These are phyloP conservation scores for Ochotona princeps DNA, from an alignment of 2,113 vertebrate genomes.

Conservation along the genomic window DNA sequence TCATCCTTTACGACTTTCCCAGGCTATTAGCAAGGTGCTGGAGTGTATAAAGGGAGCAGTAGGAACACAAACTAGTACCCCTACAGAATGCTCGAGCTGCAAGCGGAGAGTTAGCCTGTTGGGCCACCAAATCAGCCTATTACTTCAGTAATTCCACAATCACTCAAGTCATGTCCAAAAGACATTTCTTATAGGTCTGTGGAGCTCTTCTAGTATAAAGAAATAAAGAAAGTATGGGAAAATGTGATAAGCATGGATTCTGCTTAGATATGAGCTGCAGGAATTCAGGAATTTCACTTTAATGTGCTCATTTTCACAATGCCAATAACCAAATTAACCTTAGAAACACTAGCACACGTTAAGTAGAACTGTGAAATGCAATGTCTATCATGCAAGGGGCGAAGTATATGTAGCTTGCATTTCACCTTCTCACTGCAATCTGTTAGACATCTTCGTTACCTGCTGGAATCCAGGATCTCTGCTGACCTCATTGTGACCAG, in stretches of 20 bases:
- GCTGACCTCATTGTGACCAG: neutral
- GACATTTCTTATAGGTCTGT: neutral
- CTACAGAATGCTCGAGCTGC: too few species aligned
- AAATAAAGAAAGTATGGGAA: neutral
- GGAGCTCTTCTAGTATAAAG: neutral
- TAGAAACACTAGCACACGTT: fast-evolving
- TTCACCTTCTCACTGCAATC: neutral
- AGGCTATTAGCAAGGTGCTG: too few species aligned
- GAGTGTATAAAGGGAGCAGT: too few species aligned
- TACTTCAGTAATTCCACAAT: neutral
- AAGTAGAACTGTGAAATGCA: neutral
- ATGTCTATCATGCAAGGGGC: fast-evolving
- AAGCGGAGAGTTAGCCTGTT: too few species aligned
- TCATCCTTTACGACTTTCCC: too few species aligned
- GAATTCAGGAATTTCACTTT: neutral
- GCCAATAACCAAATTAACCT: too few species aligned
- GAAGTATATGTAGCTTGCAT: neutral
- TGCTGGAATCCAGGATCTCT: neutral
- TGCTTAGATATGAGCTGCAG: neutral
- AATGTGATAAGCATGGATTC: neutral
- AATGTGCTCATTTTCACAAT: neutral
- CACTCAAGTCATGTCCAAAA: neutral
- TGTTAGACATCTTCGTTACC: neutral
- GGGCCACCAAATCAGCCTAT: too few species aligned
- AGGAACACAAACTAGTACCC: too few species aligned